A percentile compares a stretch with the other conserved stretches of the same genome.
Conservation (phyloP, 2,797 vertebrate genomes). For the Podarcis siculus region DNA sequence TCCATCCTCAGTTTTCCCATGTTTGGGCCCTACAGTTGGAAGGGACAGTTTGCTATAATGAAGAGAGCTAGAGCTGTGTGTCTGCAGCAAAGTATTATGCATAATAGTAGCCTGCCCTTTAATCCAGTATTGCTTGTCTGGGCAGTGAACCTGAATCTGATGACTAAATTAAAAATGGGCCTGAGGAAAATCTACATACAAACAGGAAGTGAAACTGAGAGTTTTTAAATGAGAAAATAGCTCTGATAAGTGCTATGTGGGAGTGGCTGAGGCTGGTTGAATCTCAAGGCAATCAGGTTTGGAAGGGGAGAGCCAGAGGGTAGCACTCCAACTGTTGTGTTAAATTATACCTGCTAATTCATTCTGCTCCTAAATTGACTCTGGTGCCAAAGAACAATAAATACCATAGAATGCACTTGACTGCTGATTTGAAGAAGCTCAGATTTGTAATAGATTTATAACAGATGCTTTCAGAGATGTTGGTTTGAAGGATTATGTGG, state of each 20-base stretch:
- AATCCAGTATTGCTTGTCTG: not conserved
- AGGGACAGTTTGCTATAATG: not conserved
- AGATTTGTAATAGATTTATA: not conserved
- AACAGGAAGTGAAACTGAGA: not conserved
- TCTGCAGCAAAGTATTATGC: not conserved
- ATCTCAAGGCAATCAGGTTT: not conserved
- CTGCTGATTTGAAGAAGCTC: fast-evolving
- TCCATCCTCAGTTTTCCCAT: no score
- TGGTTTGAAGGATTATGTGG: not conserved
- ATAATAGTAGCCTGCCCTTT: not conserved
- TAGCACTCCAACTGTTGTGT: not conserved
- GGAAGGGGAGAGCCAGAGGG: not conserved
- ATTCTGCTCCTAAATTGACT: fast-evolving
- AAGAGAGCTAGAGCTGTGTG: not conserved
- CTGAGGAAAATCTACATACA: not conserved
- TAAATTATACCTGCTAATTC: not conserved
- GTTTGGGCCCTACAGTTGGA: not conserved
- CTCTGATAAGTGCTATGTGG: not conserved
- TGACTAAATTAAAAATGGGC: not conserved
- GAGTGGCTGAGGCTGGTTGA: not conserved
- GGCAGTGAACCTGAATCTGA: no score
- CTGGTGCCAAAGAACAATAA: not conserved
- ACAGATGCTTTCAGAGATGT: not conserved
- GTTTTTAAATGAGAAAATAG: not conserved
- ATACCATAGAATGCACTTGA: not conserved